These are phyloP conservation scores for Paracentrotus lividus DNA, from an alignment of 53 echinoderm and acorn worm species.

Conservation along the genomic window DNA sequence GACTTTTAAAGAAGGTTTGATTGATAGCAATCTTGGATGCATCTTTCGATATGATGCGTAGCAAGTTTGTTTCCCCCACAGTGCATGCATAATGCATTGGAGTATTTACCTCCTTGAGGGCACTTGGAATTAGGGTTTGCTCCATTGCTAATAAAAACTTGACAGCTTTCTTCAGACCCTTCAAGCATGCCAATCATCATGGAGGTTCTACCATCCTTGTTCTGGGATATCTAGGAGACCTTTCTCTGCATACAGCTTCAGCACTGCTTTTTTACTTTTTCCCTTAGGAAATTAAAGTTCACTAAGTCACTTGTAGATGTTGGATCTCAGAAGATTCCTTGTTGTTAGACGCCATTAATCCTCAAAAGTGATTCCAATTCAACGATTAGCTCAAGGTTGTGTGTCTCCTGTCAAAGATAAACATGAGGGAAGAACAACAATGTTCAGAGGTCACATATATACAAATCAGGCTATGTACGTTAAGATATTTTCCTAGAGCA, in stretches of 20 bases:
- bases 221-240: slow-evolving; percentile 16
- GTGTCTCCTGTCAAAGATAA: too few species aligned
- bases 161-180: background rate
- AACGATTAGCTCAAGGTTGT: too few species aligned
- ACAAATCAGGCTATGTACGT: too few species aligned
- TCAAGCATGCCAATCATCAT: slow-evolving; percentile 17
- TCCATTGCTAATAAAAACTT: background rate
- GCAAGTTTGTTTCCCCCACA: background rate
- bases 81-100: slow-evolving; percentile 24
- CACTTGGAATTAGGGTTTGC: background rate
- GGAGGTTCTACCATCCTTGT: slow-evolving; percentile 7
- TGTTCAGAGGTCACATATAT: too few species aligned
- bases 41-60: background rate
- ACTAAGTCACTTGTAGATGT: background rate
- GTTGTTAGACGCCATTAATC: background rate
- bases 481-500: too few species aligned
- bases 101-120: background rate
- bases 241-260: too few species aligned
- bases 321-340: background rate
- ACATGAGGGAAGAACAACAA: too few species aligned
- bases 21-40: background rate
- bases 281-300: background rate
- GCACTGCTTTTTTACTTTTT: background rate
- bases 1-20: background rate
- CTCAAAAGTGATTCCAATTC: too few species aligned